These are phyloP conservation scores for Carettochelys insculpta DNA, from an alignment of 2,113 vertebrate species.

Conservation along the genomic window DNA sequence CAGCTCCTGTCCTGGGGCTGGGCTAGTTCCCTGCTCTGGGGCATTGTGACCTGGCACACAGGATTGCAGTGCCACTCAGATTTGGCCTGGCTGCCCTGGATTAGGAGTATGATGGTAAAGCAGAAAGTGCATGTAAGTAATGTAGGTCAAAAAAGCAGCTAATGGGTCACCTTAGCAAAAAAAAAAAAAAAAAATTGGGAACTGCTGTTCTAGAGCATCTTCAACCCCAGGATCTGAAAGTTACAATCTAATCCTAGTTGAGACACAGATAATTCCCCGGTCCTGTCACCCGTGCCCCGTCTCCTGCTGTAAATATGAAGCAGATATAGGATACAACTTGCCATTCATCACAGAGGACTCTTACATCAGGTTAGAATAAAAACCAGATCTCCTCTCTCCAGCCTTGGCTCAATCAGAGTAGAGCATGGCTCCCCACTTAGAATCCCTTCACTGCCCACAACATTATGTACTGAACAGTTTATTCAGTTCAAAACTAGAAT, in stretches of 20 bases:
- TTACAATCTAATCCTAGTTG: not conserved
- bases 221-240: not conserved
- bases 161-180: not conserved
- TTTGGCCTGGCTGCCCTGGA: not conserved
- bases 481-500: not conserved
- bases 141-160: not conserved
- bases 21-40: not conserved
- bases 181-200: no score
- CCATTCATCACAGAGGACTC: not conserved
- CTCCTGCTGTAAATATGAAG: not conserved
- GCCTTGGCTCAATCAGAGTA: not conserved
- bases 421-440: not conserved
- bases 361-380: not conserved
- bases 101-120: not conserved
- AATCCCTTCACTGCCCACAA: not conserved
- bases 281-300: no score
- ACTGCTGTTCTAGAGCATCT: not conserved
- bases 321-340: fast-evolving
- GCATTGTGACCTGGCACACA: not conserved
- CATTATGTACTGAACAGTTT: not conserved
- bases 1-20: not conserved
- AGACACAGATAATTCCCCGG: not conserved
- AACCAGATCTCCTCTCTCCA: not conserved
- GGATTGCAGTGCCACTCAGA: not conserved
- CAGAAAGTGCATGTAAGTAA: not conserved